Base-by-base conservation (phyloP, 2,888 invertebrate genomes). In the Ptilodon capucinus region DNA sequence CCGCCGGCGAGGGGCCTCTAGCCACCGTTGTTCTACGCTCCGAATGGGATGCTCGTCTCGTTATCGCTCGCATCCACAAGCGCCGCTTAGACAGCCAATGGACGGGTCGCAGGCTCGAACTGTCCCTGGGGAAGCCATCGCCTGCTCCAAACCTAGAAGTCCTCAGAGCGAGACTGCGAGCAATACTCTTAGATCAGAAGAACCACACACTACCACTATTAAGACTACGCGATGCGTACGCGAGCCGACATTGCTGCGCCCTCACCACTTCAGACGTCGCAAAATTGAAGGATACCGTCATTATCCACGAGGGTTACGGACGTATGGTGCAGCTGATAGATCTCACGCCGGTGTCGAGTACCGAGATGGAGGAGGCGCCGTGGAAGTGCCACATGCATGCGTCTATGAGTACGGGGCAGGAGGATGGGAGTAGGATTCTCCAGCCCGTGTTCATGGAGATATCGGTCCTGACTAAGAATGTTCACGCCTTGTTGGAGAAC, bases 61-160 rank as follows among this genome's bases (percentile, higher is more conserved):
- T 95, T 25, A 96, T 97, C 57, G 96, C 97, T 0, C 95, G 96
- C 71, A 91, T 97, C 40, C 97, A 97, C 81, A 93, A 96, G 47
- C 94, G 95, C 48, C 95, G 96, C 72, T 91, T 97, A 48, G 97
- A 88, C 57, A 76, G 77, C 71, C 79, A 80, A 36, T 90, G 90
- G 90, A 75, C 96, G 6, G 94, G 94, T 59, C 95, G 96, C 68
- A 90, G 97, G 42, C 95, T 97, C 48, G 92, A 95, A 57, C 95
- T 97, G 60, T 93, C 95, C 0, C 92, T 95, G 51, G 94, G 90
- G 0, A 79, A 82, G 40, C 93, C 92, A 4, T 92, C 92, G 6
- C 92, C 93, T 0, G 92, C 94, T 0, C 94, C 94, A 64, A 93
- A 93, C 2, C 92, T 87, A 75, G 90, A 94, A 48, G 91, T 94